phyloP scores from a whole-genome alignment of 2,113 vertebrate genomes.

The Heterochromis multidens region DNA sequence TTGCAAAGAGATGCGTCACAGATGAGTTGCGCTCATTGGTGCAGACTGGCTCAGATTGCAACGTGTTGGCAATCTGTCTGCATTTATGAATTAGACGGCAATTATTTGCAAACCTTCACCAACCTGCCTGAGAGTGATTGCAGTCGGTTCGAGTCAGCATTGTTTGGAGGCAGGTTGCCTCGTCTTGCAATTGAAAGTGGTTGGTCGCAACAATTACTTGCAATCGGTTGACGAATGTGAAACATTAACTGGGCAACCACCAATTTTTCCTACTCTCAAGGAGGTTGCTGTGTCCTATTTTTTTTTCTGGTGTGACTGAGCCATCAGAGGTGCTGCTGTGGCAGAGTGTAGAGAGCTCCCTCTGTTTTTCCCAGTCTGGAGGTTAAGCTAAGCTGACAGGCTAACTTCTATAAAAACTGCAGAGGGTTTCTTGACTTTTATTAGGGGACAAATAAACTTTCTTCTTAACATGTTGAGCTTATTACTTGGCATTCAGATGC shows the following conservation, averaged over 20 bases:
- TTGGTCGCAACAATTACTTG: background rate
- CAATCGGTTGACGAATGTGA: background rate
- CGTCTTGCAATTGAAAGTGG: background rate
- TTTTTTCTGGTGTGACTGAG: background rate
- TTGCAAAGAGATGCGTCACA: background rate
- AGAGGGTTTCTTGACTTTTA: background rate
- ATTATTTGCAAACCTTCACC: background rate
- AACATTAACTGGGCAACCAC: background rate
- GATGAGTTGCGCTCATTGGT: too few species aligned
- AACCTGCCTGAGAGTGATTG: background rate
- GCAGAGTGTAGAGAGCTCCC: background rate
- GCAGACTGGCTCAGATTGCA: background rate
- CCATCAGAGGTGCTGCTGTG: background rate
- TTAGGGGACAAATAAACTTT: background rate
- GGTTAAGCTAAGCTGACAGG: background rate
- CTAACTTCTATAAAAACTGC: background rate
- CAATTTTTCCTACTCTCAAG: background rate
- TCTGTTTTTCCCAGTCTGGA: background rate
- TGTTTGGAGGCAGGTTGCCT: background rate
- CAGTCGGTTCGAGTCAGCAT: too few species aligned
- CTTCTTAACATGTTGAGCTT: background rate
- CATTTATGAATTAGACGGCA: background rate
- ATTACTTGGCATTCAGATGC: background rate
- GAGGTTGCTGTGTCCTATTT: background rate
- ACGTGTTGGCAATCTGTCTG: background rate